Conservation (phyloP, 2,113 vertebrate species). For the Carollia perspicillata region DNA sequence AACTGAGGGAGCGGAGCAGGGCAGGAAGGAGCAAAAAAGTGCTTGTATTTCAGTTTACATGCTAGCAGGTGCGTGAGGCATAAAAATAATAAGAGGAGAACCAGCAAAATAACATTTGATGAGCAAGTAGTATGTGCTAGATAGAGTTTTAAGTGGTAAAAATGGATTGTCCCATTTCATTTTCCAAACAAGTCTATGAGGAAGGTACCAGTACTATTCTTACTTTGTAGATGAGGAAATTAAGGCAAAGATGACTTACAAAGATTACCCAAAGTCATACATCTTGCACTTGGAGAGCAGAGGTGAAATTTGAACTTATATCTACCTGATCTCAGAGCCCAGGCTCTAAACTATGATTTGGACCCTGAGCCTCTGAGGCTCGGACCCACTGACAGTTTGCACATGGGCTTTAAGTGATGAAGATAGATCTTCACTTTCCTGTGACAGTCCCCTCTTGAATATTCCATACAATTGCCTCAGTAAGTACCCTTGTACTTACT, state of each 20-base stretch:
- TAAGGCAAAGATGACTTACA: neutral
- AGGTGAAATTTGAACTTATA: neutral
- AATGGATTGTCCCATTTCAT: neutral
- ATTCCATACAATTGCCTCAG: neutral
- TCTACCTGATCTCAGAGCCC: neutral
- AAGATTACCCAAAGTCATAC: neutral
- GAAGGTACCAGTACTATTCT: neutral
- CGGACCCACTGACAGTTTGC: neutral
- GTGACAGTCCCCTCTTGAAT: neutral
- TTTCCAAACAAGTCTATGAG: neutral
- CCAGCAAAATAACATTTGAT: neutral
- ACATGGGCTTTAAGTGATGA: neutral
- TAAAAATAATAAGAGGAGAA: neutral
- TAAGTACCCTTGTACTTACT: neutral
- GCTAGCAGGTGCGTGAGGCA: neutral
- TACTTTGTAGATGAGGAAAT: neutral
- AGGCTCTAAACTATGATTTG: neutral
- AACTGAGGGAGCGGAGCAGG: neutral
- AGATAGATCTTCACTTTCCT: neutral
- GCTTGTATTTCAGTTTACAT: neutral
- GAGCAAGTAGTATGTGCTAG: neutral
- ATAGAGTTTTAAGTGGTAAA: neutral
- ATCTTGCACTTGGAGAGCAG: neutral
- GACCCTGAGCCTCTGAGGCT: neutral
- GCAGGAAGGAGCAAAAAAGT: neutral